These are phyloP conservation scores for Frieseomelitta varia DNA, from an alignment of 1,140 invertebrate genomes.

Conservation along the genomic window DNA sequence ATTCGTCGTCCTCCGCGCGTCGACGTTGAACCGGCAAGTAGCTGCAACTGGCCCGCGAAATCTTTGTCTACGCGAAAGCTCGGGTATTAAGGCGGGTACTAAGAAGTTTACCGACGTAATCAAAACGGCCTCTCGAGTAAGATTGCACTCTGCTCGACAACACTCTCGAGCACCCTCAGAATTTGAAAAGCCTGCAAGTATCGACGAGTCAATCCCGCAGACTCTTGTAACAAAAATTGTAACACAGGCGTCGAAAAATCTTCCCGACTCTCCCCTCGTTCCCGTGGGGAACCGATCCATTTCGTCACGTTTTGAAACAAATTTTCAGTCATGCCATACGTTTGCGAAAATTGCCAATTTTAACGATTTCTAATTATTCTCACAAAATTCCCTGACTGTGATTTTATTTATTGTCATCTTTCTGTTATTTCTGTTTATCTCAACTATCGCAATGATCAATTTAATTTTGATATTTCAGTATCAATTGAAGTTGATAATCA, in stretches of 20 bases:
- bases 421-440: no score
- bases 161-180: slow-evolving; percentile 43
- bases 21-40: background rate
- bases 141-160: slow-evolving; percentile 45
- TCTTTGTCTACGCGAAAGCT: slow-evolving; percentile 22
- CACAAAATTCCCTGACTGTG: no score
- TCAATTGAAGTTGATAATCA: no score
- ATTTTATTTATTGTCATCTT: no score
- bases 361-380: no score
- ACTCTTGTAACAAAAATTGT: slow-evolving; percentile 16
- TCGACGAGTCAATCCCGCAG: background rate
- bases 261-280: no score
- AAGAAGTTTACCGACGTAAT: slow-evolving; percentile 60
- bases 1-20: background rate
- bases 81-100: slow-evolving; percentile 45
- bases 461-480: no score
- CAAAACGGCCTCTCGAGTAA: slow-evolving; percentile 54
- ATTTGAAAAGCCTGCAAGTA: slow-evolving; percentile 36
- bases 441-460: no score
- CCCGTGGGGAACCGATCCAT: background rate
- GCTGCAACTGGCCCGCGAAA: background rate
- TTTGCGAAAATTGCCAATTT: no score
- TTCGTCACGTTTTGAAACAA: background rate
- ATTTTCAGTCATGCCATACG: no score
- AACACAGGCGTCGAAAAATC: background rate